Evolutionary conservation across 2,113 vertebrate genomes (phyloP).

Genomic region (Nyctereutes procyonoides): DNA sequence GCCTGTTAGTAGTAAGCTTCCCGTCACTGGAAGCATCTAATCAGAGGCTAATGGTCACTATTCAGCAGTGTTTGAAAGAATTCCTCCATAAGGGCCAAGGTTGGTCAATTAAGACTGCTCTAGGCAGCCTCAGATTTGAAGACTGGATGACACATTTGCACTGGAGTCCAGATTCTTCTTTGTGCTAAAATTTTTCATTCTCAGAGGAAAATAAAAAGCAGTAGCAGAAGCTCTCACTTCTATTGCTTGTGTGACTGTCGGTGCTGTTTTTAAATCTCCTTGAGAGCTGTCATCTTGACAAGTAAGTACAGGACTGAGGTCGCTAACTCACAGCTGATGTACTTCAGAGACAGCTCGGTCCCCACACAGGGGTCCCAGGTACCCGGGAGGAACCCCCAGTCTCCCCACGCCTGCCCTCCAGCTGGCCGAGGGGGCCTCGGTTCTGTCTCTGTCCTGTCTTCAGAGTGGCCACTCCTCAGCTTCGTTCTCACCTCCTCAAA

Average conservation of each 20-base stretch:
- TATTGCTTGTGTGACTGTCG: background rate
- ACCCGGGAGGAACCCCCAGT: background rate
- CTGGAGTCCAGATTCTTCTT: background rate
- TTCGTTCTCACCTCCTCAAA: background rate
- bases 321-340: background rate
- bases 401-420: background rate
- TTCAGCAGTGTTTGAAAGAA: background rate
- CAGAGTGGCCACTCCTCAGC: background rate
- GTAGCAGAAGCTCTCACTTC: background rate
- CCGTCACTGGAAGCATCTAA: background rate
- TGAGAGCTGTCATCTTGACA: background rate
- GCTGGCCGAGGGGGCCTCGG: background rate
- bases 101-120: background rate
- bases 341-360: background rate
- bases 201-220: conserved; percentile 26
- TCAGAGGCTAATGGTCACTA: background rate
- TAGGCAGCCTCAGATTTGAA: background rate
- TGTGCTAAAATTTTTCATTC: background rate
- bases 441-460: background rate
- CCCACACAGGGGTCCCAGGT: accelerated
- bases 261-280: background rate
- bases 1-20: background rate
- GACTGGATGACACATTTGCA: background rate
- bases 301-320: background rate
- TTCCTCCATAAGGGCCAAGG: background rate